phyloP scores from a whole-genome alignment of 2,797 vertebrate genomes.

The Myripristis jacobus region DNA sequence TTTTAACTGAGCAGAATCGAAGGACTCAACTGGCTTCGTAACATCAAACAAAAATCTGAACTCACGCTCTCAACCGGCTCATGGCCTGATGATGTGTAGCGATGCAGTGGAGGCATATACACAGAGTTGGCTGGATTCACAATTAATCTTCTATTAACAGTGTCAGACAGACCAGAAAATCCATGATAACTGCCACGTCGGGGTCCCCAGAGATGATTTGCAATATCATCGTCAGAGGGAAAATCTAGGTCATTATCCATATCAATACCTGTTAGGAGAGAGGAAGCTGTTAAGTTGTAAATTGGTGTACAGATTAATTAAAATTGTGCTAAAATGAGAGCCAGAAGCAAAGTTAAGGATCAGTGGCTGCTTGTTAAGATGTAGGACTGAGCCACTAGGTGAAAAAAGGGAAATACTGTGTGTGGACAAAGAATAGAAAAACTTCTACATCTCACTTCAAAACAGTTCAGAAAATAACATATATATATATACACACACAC shows the following conservation, averaged over 20 bases:
- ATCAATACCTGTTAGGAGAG: conserved; percentile 20
- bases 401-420: neutral
- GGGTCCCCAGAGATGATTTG: neutral
- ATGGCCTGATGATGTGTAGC: neutral
- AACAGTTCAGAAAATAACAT: neutral
- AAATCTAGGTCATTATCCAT: conserved; percentile 31
- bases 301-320: neutral
- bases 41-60: neutral
- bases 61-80: conserved; percentile 54
- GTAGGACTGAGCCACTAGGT: neutral
- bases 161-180: conserved; percentile 2
- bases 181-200: conserved; percentile 10
- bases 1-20: neutral
- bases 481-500: too few species aligned
- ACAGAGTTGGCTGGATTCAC: neutral
- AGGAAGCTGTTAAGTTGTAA: neutral
- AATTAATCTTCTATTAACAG: conserved; percentile 7
- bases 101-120: conserved; percentile 10
- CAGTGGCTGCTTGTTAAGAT: neutral
- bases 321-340: neutral
- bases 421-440: neutral
- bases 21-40: neutral
- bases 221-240: conserved; percentile 19
- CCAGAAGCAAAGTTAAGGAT: neutral
- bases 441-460: too few species aligned